Percentiles rank a stretch among this genome's conserved stretches.
Evolutionary conservation across 2,888 invertebrate genomes (phyloP).

Genomic region (Drosophila quinaria): DNA sequence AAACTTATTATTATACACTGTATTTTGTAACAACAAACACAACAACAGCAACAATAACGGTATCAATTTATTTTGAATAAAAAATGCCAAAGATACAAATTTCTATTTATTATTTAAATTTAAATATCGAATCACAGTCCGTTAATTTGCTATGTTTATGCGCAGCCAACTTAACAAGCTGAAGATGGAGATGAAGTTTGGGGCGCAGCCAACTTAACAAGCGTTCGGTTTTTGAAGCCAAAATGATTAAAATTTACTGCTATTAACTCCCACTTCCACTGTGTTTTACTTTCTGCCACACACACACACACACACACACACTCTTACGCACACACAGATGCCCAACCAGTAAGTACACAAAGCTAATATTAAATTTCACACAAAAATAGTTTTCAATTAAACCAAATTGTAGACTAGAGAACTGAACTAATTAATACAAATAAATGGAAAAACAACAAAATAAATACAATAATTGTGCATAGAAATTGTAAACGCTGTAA

Average conservation of each 20-base stretch:
- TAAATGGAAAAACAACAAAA: constrained; percentile 13
- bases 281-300: background rate
- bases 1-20: constrained; percentile 60
- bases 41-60: constrained; percentile 59
- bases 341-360: constrained; percentile 35
- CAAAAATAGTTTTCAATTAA: constrained; percentile 46
- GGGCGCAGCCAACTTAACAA: constrained; percentile 9
- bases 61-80: constrained; percentile 80
- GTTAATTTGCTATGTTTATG: background rate
- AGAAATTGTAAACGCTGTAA: constrained; percentile 32
- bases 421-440: constrained; percentile 39
- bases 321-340: background rate
- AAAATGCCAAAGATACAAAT: constrained; percentile 79
- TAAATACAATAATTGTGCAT: constrained; percentile 48
- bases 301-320: background rate
- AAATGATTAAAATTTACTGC: background rate
- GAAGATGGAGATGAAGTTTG: background rate
- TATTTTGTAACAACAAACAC: constrained; percentile 59
- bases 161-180: constrained; percentile 15
- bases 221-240: background rate
- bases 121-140: background rate
- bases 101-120: constrained; percentile 26
- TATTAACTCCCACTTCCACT: background rate
- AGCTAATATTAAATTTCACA: constrained; percentile 25
- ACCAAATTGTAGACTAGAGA: constrained; percentile 49